Percentiles rank a stretch among this genome's conserved stretches.
These are phyloP conservation scores for Tiphia femorata DNA, from an alignment of 2,888 invertebrate genomes.

Conservation along the genomic window DNA sequence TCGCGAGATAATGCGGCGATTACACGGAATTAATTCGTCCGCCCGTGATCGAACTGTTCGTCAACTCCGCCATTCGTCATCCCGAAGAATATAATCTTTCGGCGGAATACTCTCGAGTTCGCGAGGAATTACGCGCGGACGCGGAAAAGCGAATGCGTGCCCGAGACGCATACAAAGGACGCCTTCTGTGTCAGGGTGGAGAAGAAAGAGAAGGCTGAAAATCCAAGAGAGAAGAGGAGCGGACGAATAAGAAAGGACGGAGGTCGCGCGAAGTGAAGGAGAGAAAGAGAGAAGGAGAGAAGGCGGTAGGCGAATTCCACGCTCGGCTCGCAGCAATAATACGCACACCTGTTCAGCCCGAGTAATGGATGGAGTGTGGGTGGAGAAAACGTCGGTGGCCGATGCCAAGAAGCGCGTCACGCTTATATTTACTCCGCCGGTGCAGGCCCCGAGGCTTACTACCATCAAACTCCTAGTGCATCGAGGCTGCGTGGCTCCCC, in stretches of 20 bases:
- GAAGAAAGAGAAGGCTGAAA: conserved; percentile 1
- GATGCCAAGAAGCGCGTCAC: conserved; percentile 62
- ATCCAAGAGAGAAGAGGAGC: neutral
- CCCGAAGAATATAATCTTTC: no score
- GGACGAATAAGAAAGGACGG: neutral
- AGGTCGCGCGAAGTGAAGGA: neutral
- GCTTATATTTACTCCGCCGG: conserved; percentile 61
- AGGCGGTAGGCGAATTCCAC: conserved; percentile 26
- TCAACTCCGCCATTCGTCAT: no score
- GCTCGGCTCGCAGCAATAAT: conserved; percentile 47
- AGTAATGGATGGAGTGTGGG: conserved; percentile 61
- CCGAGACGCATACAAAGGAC: conserved; percentile 1
- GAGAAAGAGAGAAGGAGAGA: conserved; percentile 5
- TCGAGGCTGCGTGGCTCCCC: neutral
- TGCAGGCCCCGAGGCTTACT: conserved; percentile 17
- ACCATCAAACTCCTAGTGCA: neutral
- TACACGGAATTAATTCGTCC: no score
- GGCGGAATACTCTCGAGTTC: no score
- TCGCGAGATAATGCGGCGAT: no score
- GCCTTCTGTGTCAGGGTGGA: neutral
- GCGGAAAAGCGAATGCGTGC: conserved; percentile 8
- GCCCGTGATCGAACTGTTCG: no score
- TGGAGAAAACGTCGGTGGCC: conserved; percentile 44
- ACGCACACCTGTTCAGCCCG: conserved; percentile 60
- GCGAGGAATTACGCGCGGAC: no score